Percentiles rank a stretch among this genome's conserved stretches.
phyloP scores from a whole-genome alignment of 2,888 invertebrate genomes.

The Fragum sueziense region DNA sequence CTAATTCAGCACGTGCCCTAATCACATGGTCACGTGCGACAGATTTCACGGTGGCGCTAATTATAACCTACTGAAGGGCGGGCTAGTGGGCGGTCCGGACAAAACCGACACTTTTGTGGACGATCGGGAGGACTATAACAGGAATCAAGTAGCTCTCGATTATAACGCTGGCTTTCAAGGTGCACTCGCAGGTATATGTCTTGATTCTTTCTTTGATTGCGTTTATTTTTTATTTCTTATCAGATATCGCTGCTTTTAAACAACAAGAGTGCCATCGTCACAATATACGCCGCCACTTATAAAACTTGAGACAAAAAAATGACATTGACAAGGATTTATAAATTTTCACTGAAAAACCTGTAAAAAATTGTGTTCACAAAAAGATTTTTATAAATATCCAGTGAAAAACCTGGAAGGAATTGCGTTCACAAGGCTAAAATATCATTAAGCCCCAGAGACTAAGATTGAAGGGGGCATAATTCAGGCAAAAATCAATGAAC shows the following conservation, averaged over 20 bases:
- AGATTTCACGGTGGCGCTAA: constrained; percentile 33
- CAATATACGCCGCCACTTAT: too few relatives aligned
- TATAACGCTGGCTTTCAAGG: constrained; percentile 71
- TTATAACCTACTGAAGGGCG: constrained; percentile 58
- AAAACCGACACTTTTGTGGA: constrained; percentile 72
- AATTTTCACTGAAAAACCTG: too few relatives aligned
- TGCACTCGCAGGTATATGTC: background rate
- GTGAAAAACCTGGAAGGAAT: too few relatives aligned
- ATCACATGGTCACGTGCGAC: constrained; percentile 30
- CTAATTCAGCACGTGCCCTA: constrained; percentile 46
- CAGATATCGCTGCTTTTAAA: too few relatives aligned
- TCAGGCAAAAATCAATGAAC: too few relatives aligned
- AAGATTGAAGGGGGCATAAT: too few relatives aligned
- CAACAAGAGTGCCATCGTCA: background rate
- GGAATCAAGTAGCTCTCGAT: constrained; percentile 77
- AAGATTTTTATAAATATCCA: too few relatives aligned
- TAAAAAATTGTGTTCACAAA: too few relatives aligned
- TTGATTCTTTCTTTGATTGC: background rate
- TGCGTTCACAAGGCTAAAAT: too few relatives aligned
- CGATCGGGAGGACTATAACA: constrained; percentile 70
- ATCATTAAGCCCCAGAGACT: too few relatives aligned
- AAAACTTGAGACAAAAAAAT: too few relatives aligned
- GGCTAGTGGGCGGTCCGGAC: constrained; percentile 73
- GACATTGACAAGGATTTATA: too few relatives aligned
- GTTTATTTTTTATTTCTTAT: background rate